Base-by-base conservation (phyloP, 2,113 vertebrate genomes). In the Benitochromis conjunctus region DNA sequence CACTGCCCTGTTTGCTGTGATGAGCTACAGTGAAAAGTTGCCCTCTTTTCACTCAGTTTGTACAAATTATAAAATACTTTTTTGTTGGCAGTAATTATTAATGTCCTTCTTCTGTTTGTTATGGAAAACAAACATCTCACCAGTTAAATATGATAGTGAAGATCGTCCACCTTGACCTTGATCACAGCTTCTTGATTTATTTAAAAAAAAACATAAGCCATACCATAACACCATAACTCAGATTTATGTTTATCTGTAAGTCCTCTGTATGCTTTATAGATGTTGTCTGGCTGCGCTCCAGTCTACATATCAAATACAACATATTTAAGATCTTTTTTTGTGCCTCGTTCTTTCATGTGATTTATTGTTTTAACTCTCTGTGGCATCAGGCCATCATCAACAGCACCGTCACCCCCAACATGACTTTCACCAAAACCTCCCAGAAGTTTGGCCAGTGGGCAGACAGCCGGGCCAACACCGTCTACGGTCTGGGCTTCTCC, bases 361-460 rank as follows among this genome's bases (percentile, higher is more conserved):
- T 82, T n/a, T 13, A 26, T 74, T 24, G 1, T 31, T 46, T 53
- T 56, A 54, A 12, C 77, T 81, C 13, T 77, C 36, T 81, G 34
- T 93, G 64, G 19, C 71, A 1, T 41, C 92, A 99, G 98, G 98
- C 98, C 2, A 98, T 99, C 94, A 99, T 99, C 93, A 99, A 99
- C 94, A 99, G 98, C 95, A 99, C 98, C 12, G 96, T 99, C 83
- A 98, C 98, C 19, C 98, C 98, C 91, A 99, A 99, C 95, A 99
- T 99, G 98, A 99, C 97, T 83, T 99, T 99, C 95, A 99, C 98
- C 4, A 99, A 99, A 92, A 99, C 98, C 0, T 99, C 98, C 1
- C 98, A 99, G 95, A 99, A 99, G 80, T 99, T 99, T 0, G 98
- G 98, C 8, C 98, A 99, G 13, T 99, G 98, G 98, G 98, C 98